Conservation (phyloP, 1,140 invertebrate genomes). For the Oreohelix idahoensis region DNA sequence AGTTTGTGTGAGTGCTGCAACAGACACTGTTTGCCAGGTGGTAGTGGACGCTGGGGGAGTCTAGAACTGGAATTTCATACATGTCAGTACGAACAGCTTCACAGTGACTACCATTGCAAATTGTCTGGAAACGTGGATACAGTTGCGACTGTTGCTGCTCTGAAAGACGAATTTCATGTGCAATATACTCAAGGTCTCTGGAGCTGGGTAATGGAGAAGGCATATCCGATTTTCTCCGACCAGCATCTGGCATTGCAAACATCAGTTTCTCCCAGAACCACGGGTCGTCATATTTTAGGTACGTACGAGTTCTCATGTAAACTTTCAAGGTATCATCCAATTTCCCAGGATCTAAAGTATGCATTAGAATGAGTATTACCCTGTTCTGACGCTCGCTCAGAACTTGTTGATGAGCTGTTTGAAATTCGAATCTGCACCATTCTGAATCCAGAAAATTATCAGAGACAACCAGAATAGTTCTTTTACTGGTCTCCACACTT, state of each 20-base stretch:
- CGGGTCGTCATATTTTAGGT: conserved; percentile 79
- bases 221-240: not conserved
- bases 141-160: not conserved
- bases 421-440: conserved; percentile 62
- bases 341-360: conserved; percentile 49
- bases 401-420: conserved; percentile 56
- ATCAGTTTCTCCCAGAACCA: conserved; percentile 94
- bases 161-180: not conserved
- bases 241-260: conserved; percentile 83
- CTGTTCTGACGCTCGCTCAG: conserved; percentile 49
- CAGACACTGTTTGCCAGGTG: conserved; percentile 18
- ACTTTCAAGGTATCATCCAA: conserved; percentile 50
- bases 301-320: conserved; percentile 77
- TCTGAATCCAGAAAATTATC: conserved; percentile 55
- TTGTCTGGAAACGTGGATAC: not conserved
- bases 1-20: conserved; percentile 24
- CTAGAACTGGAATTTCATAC: conserved; percentile 47
- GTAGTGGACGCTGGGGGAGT: conserved; percentile 19
- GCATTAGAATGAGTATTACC: conserved; percentile 55
- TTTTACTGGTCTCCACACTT: conserved; percentile 52
- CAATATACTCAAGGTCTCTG: conserved; percentile 42
- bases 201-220: not conserved
- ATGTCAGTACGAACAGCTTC: conserved; percentile 32
- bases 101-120: not conserved
- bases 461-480: conserved; percentile 57